These are phyloP conservation scores for Protonemura montana DNA, from an alignment of 2,888 invertebrate genomes.

Conservation along the genomic window DNA sequence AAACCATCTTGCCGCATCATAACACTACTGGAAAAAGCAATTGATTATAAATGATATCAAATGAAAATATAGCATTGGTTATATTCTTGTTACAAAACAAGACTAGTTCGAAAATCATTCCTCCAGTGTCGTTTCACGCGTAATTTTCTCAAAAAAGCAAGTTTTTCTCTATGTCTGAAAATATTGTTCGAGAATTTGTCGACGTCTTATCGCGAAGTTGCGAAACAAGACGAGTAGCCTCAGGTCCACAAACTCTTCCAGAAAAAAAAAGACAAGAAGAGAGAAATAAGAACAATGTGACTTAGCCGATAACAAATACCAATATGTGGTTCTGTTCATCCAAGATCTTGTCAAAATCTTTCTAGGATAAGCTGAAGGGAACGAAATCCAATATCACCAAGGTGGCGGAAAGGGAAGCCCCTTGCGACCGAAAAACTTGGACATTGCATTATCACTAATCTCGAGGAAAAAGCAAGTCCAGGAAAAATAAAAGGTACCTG, in stretches of 20 bases:
- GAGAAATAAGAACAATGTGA: not conserved
- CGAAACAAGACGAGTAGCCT: not conserved
- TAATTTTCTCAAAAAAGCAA: not conserved
- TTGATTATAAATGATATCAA: not conserved
- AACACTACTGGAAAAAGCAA: not conserved
- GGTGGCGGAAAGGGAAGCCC: not conserved
- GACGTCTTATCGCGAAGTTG: not conserved
- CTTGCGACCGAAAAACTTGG: not conserved
- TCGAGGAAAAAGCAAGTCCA: not conserved
- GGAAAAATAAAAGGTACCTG: not conserved
- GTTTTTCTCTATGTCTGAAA: not conserved
- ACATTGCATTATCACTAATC: not conserved
- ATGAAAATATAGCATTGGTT: not conserved
- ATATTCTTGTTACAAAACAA: not conserved
- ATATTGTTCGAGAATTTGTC: not conserved
- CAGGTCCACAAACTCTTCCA: not conserved
- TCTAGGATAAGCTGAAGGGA: not conserved
- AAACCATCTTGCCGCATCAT: not conserved
- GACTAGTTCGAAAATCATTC: not conserved
- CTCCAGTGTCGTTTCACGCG: not conserved
- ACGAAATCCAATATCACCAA: not conserved
- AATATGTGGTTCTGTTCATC: not conserved
- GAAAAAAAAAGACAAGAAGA: not conserved
- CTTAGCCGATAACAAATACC: not conserved
- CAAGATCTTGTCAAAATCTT: not conserved